Base-by-base conservation (phyloP, 2,797 vertebrate genomes). In the Lateolabrax maculatus region DNA sequence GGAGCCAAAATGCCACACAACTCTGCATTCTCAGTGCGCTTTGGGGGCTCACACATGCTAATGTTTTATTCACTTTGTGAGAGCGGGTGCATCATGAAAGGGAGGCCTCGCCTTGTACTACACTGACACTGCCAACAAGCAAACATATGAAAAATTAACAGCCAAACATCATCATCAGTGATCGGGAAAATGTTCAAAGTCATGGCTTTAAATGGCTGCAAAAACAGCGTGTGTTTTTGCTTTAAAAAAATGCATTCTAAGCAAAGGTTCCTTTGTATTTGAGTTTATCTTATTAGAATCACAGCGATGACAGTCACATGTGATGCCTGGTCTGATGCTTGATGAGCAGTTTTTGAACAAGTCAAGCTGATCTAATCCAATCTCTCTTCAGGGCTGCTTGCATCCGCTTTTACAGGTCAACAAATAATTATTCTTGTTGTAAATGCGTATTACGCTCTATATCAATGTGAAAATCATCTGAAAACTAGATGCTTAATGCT, bases 1-100 rank as follows among this genome's bases (percentile, higher is more conserved):
- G 27, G 71, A 90, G 87, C 81, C 85, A 79, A 87, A 93, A 94
- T 85, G 92, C 86, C 90, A 90, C 85, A 86, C 84, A 85, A 79
- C 84, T 85, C 72, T 81, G 85, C 46, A 68, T 86, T 83, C 76
- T 73, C 57, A 3, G 41, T 52, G 67, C 57, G 69, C 80, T 79
- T 27, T 51, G 85, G 79, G 70, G 79, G 84, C 84, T 74, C 84
- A 71, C 87, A 86, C 91, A 85, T 81, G 86, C 92, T 92, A 89
- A 95, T 95, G 93, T 95, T 95, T 95, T 93, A 95, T 96, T 94
- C 94, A 94, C 93, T 96, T 93, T 94, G 93, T 89, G 84, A 82
- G 81, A 84, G 88, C 71, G 86, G 56, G 71, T 52, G 89, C 84
- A 85, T 86, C 86, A 89, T 89, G 91, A 93, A 92, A 93, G 87